Evolutionary conservation across 2,797 vertebrate species (phyloP).

Genomic region (Urocyon cinereoargenteus): DNA sequence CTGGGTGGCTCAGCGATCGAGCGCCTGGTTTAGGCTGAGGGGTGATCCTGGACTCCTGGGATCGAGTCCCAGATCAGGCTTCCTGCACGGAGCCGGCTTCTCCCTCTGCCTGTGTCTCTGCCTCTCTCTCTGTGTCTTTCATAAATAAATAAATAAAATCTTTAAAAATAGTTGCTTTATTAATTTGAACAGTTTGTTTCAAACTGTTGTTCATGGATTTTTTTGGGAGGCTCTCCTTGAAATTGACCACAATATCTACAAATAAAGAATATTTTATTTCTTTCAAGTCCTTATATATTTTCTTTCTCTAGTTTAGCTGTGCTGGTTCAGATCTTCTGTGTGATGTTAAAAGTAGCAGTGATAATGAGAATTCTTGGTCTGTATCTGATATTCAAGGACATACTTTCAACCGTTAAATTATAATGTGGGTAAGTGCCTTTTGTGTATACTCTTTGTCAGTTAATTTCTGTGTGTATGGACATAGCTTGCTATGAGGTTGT

Average conservation of each 20-base stretch:
- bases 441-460: neutral
- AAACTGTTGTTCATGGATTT: neutral
- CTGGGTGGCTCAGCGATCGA: too few species aligned
- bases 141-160: too few species aligned
- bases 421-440: neutral
- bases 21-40: too few species aligned
- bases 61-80: too few species aligned
- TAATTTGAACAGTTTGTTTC: neutral
- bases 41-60: too few species aligned
- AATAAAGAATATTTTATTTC: neutral
- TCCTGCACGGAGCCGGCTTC: too few species aligned
- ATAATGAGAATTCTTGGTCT: neutral
- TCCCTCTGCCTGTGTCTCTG: too few species aligned
- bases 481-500: neutral
- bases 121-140: too few species aligned
- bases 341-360: neutral
- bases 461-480: constrained; percentile 13
- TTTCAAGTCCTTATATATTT: neutral
- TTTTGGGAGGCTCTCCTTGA: neutral
- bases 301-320: neutral
- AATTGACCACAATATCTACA: neutral
- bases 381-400: neutral
- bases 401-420: neutral
- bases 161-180: neutral
- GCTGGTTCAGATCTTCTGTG: neutral